Evolutionary conservation across 2,888 invertebrate genomes (phyloP).

Genomic region (Dexiosoma caninum): DNA sequence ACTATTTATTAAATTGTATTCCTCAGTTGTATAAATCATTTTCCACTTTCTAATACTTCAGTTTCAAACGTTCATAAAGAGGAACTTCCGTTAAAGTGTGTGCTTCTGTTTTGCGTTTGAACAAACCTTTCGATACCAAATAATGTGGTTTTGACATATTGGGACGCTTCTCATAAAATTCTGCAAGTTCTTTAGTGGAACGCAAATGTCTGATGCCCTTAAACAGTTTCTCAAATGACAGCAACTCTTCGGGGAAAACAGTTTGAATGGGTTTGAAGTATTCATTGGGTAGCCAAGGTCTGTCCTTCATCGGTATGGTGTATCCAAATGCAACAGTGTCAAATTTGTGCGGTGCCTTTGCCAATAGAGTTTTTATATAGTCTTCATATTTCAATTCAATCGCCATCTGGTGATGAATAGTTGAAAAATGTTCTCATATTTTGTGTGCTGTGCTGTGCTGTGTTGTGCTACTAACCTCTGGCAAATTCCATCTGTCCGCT

Average conservation of each 20-base stretch:
- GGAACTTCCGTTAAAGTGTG: conserved; percentile 69
- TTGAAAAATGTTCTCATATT: neutral
- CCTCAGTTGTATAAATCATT: no score
- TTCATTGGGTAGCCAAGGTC: conserved; percentile 70
- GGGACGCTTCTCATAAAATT: conserved; percentile 72
- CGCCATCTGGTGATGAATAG: conserved; percentile 70
- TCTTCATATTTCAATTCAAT: conserved; percentile 75
- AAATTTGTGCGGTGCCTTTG: conserved; percentile 65
- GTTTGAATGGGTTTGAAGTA: conserved; percentile 71
- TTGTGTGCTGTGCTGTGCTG: neutral
- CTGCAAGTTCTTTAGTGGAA: conserved; percentile 72
- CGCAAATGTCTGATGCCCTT: conserved; percentile 76
- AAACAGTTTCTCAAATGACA: conserved; percentile 73
- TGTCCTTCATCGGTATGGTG: conserved; percentile 72
- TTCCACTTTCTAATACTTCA: conserved; percentile 71
- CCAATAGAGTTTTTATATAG: conserved; percentile 69
- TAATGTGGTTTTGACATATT: conserved; percentile 71
- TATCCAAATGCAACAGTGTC: conserved; percentile 75
- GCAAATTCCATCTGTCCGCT: conserved; percentile 74
- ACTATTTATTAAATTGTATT: no score
- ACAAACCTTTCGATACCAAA: conserved; percentile 71
- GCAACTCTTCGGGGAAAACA: conserved; percentile 73
- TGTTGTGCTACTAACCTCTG: conserved; percentile 68
- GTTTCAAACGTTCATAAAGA: conserved; percentile 73
- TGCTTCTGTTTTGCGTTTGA: conserved; percentile 65